Evolutionary conservation across 2,113 vertebrate species (phyloP), one percentile per base, ranked within the genome.

Genomic region (Oenanthe melanoleuca): DNA sequence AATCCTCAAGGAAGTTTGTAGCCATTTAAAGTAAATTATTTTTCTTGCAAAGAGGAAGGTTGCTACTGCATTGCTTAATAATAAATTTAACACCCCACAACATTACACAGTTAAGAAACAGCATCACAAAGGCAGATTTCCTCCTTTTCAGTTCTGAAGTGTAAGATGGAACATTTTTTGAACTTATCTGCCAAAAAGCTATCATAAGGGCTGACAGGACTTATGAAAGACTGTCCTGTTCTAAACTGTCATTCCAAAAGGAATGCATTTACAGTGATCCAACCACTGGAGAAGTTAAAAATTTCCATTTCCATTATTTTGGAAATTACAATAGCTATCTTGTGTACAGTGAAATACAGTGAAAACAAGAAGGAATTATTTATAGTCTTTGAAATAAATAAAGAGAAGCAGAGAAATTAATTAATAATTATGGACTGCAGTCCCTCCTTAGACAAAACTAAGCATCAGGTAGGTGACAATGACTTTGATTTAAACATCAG

Each of bases 151-250:
- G 40, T 55, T 88, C 52, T 67, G 20, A 92, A 91, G 33, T 10
- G 2, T 14, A 83, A 89, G 72, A 96, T 40, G 22, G 88, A 85
- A 93, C 22, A 2, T 67, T 88, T 79, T 80, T 64, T 60, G 44
- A 89, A 78, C 59, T 88, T 45, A 71, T 57, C 55, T 94, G 74
- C 84, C 90, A 93, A 86, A 92, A 80, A 74, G 20, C 49, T 80
- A 92, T 84, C 71, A 8, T 6, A 52, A 66, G 55, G 40, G 33
- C 55, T 80, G 52, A 91, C 74, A 92, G 44, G 33, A 93, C 44
- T 72, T 84, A 92, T 34, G 52, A 95, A 92, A 93, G 66, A 86
- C 34, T 70, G 80, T 57, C 89, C 85, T 80, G 75, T 80, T 94
- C 55, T 77, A 90, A 92, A 71, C 82, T 70, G 80, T 83, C 78